phyloP scores from a whole-genome alignment of 64 coral and sea anemone species.

The Stylophora pistillata region DNA sequence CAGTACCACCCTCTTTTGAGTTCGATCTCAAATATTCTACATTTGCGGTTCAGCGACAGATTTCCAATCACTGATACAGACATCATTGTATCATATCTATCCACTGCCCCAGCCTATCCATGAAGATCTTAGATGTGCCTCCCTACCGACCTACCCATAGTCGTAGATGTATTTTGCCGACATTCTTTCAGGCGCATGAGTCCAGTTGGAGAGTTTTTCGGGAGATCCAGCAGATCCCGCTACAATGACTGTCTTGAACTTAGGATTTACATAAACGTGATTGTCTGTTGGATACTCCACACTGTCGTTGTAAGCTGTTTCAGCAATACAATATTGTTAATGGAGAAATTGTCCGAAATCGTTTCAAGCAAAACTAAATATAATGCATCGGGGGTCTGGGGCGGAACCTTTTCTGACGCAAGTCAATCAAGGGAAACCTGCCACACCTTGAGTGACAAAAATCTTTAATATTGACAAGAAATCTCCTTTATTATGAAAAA shows the following conservation, averaged over 20 bases:
- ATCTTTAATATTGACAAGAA: no score
- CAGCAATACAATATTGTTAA: background rate
- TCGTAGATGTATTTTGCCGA: conserved; percentile 70
- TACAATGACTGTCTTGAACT: conserved; percentile 78
- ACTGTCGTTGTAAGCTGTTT: conserved; percentile 40
- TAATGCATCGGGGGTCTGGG: no score
- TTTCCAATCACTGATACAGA: no score
- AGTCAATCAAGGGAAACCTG: no score
- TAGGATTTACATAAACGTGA: conserved; percentile 71
- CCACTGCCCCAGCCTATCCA: background rate
- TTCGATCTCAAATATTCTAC: no score
- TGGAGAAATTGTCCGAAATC: no score
- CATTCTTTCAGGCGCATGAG: conserved; percentile 59
- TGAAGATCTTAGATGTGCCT: background rate
- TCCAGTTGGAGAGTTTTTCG: conserved; percentile 72
- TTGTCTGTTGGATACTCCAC: conserved; percentile 41
- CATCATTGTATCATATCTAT: background rate
- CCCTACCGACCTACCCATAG: conserved; percentile 70
- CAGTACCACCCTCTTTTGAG: no score
- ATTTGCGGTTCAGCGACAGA: no score
- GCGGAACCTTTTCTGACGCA: no score
- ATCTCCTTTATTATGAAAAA: no score
- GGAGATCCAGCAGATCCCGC: conserved; percentile 84
- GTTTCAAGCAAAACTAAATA: no score
- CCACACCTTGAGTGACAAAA: no score